Evolutionary conservation across 2,113 vertebrate species (phyloP), one percentile per base, ranked within the genome.

Genomic region (Laticauda colubrina): DNA sequence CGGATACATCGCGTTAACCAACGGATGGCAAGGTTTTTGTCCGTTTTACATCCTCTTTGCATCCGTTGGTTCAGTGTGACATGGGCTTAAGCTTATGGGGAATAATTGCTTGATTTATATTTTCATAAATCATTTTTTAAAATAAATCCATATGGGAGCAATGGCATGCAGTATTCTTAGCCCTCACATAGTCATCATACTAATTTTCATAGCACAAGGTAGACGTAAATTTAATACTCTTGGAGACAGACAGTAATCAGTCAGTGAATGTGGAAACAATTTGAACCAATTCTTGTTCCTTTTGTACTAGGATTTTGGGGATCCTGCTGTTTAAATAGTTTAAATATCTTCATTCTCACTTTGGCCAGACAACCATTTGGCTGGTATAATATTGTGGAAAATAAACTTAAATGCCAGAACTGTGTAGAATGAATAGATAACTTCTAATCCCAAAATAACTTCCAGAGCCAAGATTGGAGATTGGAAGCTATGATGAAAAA

Each of bases 231-330:
- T 10, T 43, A 57, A 26, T 20, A 3, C 59, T n/a, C 48, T 92
- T 55, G 51, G 26, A 89, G 69, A 39, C 69, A 85, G 55, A 86
- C 43, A 61, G 34, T 39, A 64, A 88, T 53, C 48, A 29, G 12
- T 57, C 61, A 56, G 86, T 2, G 1, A 88, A 64, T 55, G 29
- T 91, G 75, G 56, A 55, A 87, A 24, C 54, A 94, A 0, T 93
- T 75, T 91, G 94, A 94, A 7, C 53, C 94, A 93, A 89, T 51
- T n/a, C 10, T 55, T 8, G 3, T 29, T 12, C 45, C 29, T 93
- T 55, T 81, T 59, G 89, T 93, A 55, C 92, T 45, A 89, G 9
- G 34, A 39, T n/a, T 51, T 45, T 24, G 54, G 15, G 21, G 90
- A 90, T 4, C 55, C 14, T 1, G 59, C 54, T 45, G 5, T 89